Percentiles rank a stretch among this genome's conserved stretches.
Conservation (phyloP, 2,113 vertebrate species). For the Ailurus styani region DNA sequence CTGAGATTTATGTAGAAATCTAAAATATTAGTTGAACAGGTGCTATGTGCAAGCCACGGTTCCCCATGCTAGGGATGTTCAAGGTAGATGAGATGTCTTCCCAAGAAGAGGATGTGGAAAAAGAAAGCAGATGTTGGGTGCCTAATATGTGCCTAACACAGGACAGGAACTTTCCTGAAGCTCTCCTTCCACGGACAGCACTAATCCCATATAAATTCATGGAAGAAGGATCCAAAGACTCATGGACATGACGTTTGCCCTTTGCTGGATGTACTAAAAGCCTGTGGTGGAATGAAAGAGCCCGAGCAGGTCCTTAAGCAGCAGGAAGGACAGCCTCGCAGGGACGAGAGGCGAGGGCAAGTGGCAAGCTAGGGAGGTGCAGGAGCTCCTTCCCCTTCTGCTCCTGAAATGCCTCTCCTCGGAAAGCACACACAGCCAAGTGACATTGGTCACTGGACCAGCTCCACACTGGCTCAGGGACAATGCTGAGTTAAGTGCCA, state of each 20-base stretch:
- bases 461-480: not conserved
- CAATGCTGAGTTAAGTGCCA: not conserved
- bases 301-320: not conserved
- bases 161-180: not conserved
- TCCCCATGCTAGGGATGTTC: not conserved
- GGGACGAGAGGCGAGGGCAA: not conserved
- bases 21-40: not conserved
- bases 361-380: not conserved
- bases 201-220: not conserved
- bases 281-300: not conserved
- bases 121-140: not conserved
- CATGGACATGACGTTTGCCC: too few species aligned
- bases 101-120: not conserved
- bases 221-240: not conserved
- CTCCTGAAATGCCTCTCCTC: not conserved
- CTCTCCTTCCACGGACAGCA: fast-evolving
- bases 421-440: fast-evolving
- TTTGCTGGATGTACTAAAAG: not conserved
- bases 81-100: not conserved
- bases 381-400: not conserved
- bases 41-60: too few species aligned
- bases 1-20: not conserved
- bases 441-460: not conserved
- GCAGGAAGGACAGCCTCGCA: not conserved
- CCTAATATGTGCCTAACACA: too few species aligned